phyloP scores from a whole-genome alignment of 2,888 invertebrate genomes.

The Drosophila anomelani region DNA sequence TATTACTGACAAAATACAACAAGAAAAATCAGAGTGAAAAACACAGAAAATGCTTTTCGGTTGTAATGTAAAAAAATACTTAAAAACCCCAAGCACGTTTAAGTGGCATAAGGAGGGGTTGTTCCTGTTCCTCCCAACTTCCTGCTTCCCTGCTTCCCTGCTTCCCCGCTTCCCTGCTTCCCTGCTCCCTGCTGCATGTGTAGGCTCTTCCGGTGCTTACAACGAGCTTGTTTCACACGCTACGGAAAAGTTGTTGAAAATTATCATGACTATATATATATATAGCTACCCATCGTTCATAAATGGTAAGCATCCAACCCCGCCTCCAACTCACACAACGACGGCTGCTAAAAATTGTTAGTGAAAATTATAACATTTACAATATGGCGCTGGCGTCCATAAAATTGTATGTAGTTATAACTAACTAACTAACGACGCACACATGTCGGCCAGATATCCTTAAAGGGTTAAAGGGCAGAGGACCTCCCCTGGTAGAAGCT shows the following conservation, averaged over 20 bases:
- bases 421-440: conserved; percentile 74
- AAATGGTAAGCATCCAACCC: not conserved
- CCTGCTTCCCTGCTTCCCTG: not conserved
- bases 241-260: conserved; percentile 71
- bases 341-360: conserved; percentile 65
- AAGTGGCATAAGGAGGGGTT: conserved; percentile 51
- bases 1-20: conserved; percentile 70
- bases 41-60: conserved; percentile 54
- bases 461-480: not conserved
- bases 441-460: conserved; percentile 52
- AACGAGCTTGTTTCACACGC: conserved; percentile 39
- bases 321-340: not conserved
- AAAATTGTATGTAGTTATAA: conserved; percentile 77
- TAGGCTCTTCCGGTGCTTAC: conserved; percentile 26
- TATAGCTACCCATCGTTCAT: conserved; percentile 18
- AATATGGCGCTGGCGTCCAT: conserved; percentile 65
- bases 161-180: too few species aligned
- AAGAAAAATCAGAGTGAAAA: conserved; percentile 40
- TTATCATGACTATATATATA: conserved; percentile 57
- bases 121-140: not conserved
- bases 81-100: conserved; percentile 72
- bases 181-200: conserved; percentile 23
- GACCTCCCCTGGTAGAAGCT: conserved; percentile 22
- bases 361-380: conserved; percentile 78
- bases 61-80: conserved; percentile 60